These are phyloP conservation scores for Cheilinus undulatus DNA, from an alignment of 2,113 vertebrate genomes.

Conservation along the genomic window DNA sequence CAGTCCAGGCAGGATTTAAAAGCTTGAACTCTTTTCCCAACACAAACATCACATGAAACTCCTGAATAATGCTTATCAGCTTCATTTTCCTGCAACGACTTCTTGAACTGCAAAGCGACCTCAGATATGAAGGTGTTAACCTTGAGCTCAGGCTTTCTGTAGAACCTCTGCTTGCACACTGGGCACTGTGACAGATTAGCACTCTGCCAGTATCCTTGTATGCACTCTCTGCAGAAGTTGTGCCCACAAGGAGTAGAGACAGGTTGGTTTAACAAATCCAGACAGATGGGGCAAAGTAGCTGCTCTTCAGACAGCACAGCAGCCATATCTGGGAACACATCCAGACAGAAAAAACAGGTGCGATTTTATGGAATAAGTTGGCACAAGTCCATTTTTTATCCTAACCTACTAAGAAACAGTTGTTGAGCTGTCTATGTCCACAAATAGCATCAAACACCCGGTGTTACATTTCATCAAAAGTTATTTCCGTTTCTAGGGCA, in stretches of 20 bases:
- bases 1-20: constrained; percentile 92
- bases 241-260: constrained; percentile 78
- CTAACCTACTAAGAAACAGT: constrained; percentile 37
- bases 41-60: constrained; percentile 89
- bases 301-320: constrained; percentile 66
- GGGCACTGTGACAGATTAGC: constrained; percentile 64
- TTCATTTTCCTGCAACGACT: not conserved
- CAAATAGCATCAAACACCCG: constrained; percentile 56
- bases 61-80: constrained; percentile 32
- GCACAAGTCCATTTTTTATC: constrained; percentile 25
- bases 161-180: constrained; percentile 71
- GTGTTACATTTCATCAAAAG: constrained; percentile 58
- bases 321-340: constrained; percentile 73
- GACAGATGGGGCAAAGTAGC: constrained; percentile 80
- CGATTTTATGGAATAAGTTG: constrained; percentile 39
- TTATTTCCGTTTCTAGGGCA: constrained; percentile 21
- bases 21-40: constrained; percentile 84
- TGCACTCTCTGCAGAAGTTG: constrained; percentile 79
- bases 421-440: constrained; percentile 38
- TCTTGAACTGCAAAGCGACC: constrained; percentile 56
- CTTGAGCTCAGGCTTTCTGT: constrained; percentile 66
- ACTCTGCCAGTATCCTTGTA: constrained; percentile 64
- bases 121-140: constrained; percentile 75
- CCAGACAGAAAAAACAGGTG: constrained; percentile 57
- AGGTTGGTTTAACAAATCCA: constrained; percentile 73